Base-by-base conservation (phyloP, 2,797 vertebrate genomes). In the Masticophis lateralis region DNA sequence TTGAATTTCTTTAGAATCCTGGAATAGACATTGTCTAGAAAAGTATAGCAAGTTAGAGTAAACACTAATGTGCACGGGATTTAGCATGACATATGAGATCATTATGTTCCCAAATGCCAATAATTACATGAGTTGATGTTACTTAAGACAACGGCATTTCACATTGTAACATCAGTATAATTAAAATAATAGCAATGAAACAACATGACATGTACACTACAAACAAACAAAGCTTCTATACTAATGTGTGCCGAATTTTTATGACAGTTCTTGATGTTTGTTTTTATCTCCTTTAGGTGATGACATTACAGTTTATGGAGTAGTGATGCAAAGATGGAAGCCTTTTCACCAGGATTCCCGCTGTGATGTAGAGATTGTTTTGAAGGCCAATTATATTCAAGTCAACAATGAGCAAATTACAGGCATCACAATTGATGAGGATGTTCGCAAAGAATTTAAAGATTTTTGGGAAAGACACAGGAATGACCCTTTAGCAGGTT, bases 281-380 rank as follows among this genome's bases (percentile, higher is more conserved):
- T 5, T 83, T 83, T 25, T 47, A 20, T 83, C 20, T 83, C 94
- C 88, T 12, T 47, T 94, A 99, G 99, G 99, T 83, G 99, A 99
- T 95, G 99, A 99, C 92, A 97, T 99, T 94, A 99, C 99, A 0
- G 97, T 99, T 74, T 99, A 98, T 59, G 99, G 99, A 20, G 98
- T 99, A 32, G 98, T 99, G 93, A 98, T 98, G 97, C 99, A 99
- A 93, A 98, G 99, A 89, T 99, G 99, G 99, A 99, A 98, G 94
- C 98, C 99, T 11, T 97, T 99, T 94, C 97, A 95, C 0, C 98
- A 98, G 74, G 98, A 98, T 37, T 83, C 96, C 4, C 98, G 98
- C 91, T 99, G 99, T 96, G 98, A 99, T 53, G 97, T 99, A 95
- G 99, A 99, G 96, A 98, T 99, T 89, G 99, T 99, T 87, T 97